Conservation (phyloP, 2,888 invertebrate species). For the Poecilus cupreus region DNA sequence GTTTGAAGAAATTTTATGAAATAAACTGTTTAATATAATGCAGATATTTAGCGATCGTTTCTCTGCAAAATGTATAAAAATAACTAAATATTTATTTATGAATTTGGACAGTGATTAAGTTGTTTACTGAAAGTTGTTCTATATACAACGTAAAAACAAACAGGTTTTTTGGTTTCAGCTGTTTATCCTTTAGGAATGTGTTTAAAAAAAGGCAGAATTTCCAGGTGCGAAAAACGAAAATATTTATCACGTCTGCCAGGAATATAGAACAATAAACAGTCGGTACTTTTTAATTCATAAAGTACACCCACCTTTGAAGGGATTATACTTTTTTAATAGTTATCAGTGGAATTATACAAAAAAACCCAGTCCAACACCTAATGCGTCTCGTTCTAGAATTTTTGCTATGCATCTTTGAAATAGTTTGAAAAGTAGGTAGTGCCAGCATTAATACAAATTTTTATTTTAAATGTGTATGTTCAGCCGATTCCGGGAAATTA, state of each 20-base stretch:
- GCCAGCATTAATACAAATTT: no score
- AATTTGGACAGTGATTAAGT: constrained; percentile 38
- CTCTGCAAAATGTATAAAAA: constrained; percentile 8
- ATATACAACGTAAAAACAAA: constrained; percentile 31
- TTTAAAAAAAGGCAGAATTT: not conserved
- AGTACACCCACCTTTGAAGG: not conserved
- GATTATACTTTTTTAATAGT: no score
- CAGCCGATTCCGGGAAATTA: no score
- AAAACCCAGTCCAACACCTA: no score
- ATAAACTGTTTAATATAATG: constrained; percentile 20
- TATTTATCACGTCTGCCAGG: not conserved
- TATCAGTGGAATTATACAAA: no score
- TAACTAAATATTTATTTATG: constrained; percentile 36
- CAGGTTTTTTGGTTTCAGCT: not conserved
- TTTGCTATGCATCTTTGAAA: no score
- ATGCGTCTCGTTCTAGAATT: no score
- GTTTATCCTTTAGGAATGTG: not conserved
- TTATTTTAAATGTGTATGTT: no score
- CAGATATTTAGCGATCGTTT: not conserved
- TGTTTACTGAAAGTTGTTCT: constrained; percentile 28
- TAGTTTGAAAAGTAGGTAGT: no score
- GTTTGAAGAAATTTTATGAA: constrained; percentile 27
- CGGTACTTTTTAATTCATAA: not conserved
- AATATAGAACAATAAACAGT: not conserved
- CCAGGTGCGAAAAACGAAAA: constrained; percentile 8